Base-by-base conservation (phyloP, 2,888 invertebrate species). In the Hydrotaea cyrtoneurina region DNA sequence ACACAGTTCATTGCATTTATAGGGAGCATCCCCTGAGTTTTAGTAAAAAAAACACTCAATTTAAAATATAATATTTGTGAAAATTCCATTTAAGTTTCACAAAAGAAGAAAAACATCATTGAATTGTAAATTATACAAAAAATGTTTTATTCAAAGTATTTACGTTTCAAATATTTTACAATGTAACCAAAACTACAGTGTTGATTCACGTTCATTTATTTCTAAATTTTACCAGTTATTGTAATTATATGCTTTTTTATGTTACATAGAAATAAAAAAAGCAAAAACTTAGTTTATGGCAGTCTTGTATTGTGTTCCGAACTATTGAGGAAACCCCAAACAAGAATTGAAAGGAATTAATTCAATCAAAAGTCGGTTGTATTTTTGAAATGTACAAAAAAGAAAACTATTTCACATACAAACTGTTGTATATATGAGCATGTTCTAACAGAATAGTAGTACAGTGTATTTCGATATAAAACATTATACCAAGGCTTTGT, bases 231-330 rank as follows among this genome's bases (percentile, higher is more conserved):
- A 53, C 21, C 64, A 64, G 50, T 66, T 64, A 19, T 64, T 76
- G 46, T 75, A 23, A 46, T 39, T 79, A 66, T 43, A 39, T 57
- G 39, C 1, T 76, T 46, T 19, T 66, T 17, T 46, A 66, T 64
- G 39, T 64, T 46, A 23, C 46, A 73, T 62, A 73, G 11, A 69
- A 46, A 69, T 55, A 62, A 69, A 66, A 74, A 55, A 73, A 82
- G 82, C 55, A 23, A 85, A 82, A 85, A 82, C 85, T 85, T 85
- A 85, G 85, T 85, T 82, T 85, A 85, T 85, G 85, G 85, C 85
- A 85, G 85, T 85, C 85, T 85, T 85, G 66, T 79, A 21, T 82
- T 69, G 82, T 79, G 69, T 85, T 85, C 78, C 64, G 64, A 84
- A 81, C 80, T 78, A 55, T 69, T 69, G 31, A 62, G 19, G 64